Conservation (phyloP, 2,888 invertebrate genomes). For the Rhimphoctona megacephalus region DNA sequence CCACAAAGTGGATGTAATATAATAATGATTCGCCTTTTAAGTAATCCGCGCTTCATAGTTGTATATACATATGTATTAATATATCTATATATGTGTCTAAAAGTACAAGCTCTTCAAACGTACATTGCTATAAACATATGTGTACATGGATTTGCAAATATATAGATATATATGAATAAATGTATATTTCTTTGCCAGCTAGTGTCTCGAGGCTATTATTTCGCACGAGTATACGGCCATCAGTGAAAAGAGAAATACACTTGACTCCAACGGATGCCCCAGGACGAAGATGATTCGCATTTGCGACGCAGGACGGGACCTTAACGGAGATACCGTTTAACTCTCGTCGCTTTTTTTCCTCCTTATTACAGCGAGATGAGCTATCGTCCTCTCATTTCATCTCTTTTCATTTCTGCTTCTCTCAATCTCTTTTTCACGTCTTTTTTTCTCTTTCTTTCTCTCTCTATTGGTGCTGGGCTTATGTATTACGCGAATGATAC, state of each 20-base stretch:
- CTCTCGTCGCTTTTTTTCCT: slow-evolving; percentile 37
- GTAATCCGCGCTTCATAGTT: slow-evolving; percentile 56
- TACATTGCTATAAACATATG: slow-evolving; percentile 30
- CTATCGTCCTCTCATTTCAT: slow-evolving; percentile 29
- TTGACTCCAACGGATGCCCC: slow-evolving; percentile 53
- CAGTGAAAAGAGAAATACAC: slow-evolving; percentile 56
- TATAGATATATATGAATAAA: background rate
- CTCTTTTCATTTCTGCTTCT: background rate
- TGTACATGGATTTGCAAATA: background rate
- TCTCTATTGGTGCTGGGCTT: slow-evolving; percentile 29
- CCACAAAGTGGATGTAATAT: slow-evolving; percentile 64
- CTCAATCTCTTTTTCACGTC: slow-evolving; percentile 3
- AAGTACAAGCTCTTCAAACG: slow-evolving; percentile 8
- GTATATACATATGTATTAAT: background rate
- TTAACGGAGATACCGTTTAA: slow-evolving; percentile 65
- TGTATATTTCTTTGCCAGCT: slow-evolving; percentile 15
- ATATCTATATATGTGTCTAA: slow-evolving; percentile 1
- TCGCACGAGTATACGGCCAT: slow-evolving; percentile 46
- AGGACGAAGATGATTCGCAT: slow-evolving; percentile 59
- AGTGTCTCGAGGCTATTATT: slow-evolving; percentile 56
- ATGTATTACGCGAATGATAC: slow-evolving; percentile 66
- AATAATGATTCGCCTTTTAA: slow-evolving; percentile 69
- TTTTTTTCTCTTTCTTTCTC: background rate
- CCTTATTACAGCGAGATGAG: slow-evolving; percentile 49
- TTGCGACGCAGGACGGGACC: slow-evolving; percentile 54